Evolutionary conservation across 2,888 invertebrate species (phyloP), one percentile per base, ranked within the genome.

Genomic region (Tuberolachnus salignus): DNA sequence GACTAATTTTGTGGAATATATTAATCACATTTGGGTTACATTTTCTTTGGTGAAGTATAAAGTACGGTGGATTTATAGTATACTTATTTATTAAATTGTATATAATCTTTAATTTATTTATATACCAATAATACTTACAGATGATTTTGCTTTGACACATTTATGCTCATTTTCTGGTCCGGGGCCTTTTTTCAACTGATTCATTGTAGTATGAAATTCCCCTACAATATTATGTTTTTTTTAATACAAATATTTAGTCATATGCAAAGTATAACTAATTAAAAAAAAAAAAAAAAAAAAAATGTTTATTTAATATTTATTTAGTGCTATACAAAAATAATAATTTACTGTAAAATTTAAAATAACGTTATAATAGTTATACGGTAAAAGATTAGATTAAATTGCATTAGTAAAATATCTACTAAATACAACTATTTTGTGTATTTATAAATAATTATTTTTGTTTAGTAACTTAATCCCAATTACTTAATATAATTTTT

Each of bases 201-300:
- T 85, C 57, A 88, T 81, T 46, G 86, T 87, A 4, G 86, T 86
- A 72, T 83, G 84, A 81, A 86, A 87, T 70, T 86, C 85, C 23
- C 88, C 82, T 82, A 66, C 11, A 64, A 53, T 53, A 73, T 55
- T 57, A 61, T 61, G 49, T 6, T 59, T 34, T 72, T 46, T 6
- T 14, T 26, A 51, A 61, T 46, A 34, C n/a, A 61, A 42, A 59
- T 21, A 19, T 59, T 66, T 46, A 9, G 16, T 63, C n/a, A 55
- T 0, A 49, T 19, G 14, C 2, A 49, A 49, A 9, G 49, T 59
- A 23, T 16, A 26, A 74, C 26, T 19, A 16, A 66, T 49, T 23
- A 14, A 46, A 21, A 46, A 14, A 0, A 53, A 19, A 14, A 46
- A 21, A 46, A 14, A 0, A 53, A 19, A 53, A 53, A 0, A 9